phyloP scores from a whole-genome alignment of 2,888 invertebrate species.

The Clitarchus hookeri region DNA sequence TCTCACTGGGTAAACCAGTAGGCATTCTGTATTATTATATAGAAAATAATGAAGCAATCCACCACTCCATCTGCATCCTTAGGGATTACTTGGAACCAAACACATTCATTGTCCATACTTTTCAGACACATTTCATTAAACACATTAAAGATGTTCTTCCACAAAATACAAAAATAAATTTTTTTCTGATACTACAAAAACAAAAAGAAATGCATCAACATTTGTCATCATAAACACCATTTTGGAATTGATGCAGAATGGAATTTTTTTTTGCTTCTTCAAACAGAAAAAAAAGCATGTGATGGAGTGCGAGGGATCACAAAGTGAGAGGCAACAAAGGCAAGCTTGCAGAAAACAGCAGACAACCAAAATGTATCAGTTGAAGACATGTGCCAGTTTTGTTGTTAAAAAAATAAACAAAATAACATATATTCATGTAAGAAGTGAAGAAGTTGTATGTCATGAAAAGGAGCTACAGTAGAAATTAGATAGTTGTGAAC shows the following conservation, averaged over 20 bases:
- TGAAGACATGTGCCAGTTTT: not conserved
- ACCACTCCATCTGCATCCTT: not conserved
- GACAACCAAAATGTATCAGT: not conserved
- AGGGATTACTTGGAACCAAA: not conserved
- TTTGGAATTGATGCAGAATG: not conserved
- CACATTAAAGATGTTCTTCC: not conserved
- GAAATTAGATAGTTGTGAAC: not conserved
- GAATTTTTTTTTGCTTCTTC: not conserved
- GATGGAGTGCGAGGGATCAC: not conserved
- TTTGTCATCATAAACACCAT: not conserved
- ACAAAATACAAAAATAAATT: not conserved
- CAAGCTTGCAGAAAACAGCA: not conserved
- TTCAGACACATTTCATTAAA: not conserved
- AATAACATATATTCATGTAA: not conserved
- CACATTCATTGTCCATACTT: not conserved
- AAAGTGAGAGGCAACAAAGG: not conserved
- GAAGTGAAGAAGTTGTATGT: not conserved
- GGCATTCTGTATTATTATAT: not conserved
- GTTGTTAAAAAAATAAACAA: not conserved
- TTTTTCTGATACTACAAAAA: slow-evolving; percentile 15
- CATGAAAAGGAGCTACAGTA: not conserved
- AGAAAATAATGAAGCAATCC: not conserved
- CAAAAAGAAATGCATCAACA: not conserved
- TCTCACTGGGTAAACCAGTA: not conserved
- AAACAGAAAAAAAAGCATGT: not conserved